A percentile compares a stretch with the other conserved stretches of the same genome.
These are phyloP conservation scores for Donacobius atricapilla DNA, from an alignment of 2,113 vertebrate species.

Conservation along the genomic window DNA sequence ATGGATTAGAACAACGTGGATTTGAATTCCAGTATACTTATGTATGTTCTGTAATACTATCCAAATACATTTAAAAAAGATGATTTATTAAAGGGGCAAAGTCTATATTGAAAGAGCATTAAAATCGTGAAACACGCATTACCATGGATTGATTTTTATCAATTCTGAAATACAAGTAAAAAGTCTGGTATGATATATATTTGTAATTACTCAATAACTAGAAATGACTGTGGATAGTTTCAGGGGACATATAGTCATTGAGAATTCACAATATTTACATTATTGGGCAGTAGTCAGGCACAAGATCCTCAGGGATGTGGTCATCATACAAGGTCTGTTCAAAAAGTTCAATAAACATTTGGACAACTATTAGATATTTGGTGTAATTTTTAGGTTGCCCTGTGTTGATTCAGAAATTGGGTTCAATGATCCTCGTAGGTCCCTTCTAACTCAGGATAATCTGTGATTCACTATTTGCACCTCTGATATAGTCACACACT, in stretches of 20 bases:
- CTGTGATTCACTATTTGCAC: background rate
- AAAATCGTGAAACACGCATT: background rate
- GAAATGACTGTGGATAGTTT: background rate
- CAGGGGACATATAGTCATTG: background rate
- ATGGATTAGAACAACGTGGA: background rate
- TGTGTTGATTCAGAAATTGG: background rate
- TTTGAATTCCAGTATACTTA: background rate
- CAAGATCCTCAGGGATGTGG: background rate
- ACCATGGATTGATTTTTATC: background rate
- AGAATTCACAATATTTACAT: background rate
- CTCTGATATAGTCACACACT: background rate
- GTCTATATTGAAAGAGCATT: background rate
- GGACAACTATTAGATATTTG: background rate
- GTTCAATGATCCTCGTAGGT: background rate
- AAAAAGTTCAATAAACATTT: background rate
- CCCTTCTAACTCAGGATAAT: background rate
- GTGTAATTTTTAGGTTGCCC: background rate
- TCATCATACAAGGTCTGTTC: background rate
- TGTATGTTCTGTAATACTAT: background rate
- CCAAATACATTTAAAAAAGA: background rate
- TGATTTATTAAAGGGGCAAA: background rate
- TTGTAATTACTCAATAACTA: background rate
- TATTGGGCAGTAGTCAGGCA: background rate
- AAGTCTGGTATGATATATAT: background rate
- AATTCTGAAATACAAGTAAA: background rate